A percentile compares a stretch with the other conserved stretches of the same genome.
Conservation (phyloP, 2,888 invertebrate genomes). For the Torymus aiolomorphi region DNA sequence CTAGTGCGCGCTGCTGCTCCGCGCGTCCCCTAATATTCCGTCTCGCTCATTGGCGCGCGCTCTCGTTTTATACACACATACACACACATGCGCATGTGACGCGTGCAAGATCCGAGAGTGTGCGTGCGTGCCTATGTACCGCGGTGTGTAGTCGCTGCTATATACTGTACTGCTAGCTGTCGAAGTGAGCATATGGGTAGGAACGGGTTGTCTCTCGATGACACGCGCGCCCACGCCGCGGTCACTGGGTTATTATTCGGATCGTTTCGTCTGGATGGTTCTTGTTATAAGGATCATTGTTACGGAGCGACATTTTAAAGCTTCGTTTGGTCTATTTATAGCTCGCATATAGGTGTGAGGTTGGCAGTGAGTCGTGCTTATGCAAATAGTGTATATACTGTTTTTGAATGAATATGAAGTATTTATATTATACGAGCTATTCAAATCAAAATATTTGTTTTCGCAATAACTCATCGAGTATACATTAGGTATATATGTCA, state of each 20-base stretch:
- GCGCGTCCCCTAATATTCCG: constrained; percentile 55
- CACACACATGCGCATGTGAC: too few relatives aligned
- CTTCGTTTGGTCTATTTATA: too few relatives aligned
- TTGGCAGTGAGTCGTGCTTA: too few relatives aligned
- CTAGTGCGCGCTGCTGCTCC: neutral
- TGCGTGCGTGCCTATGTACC: too few relatives aligned
- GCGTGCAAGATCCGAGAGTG: too few relatives aligned
- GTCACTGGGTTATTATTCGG: constrained; percentile 56
- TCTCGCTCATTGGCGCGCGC: constrained; percentile 47
- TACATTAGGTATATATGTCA: too few relatives aligned
- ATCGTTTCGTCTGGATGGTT: neutral
- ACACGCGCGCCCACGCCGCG: constrained; percentile 28
- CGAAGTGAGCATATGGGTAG: neutral
- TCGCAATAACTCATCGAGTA: neutral
- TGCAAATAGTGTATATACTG: too few relatives aligned
- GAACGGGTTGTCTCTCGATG: neutral
- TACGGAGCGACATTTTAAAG: too few relatives aligned
- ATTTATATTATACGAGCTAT: neutral
- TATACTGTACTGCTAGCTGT: neutral
- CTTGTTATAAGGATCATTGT: too few relatives aligned
- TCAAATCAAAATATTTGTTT: too few relatives aligned
- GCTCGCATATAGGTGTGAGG: too few relatives aligned
- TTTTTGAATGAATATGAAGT: neutral
- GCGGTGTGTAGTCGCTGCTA: too few relatives aligned
- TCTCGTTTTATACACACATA: constrained; percentile 26